phyloP scores from a whole-genome alignment of 2,113 vertebrate genomes.

The Serranochromis macrocephalus region DNA sequence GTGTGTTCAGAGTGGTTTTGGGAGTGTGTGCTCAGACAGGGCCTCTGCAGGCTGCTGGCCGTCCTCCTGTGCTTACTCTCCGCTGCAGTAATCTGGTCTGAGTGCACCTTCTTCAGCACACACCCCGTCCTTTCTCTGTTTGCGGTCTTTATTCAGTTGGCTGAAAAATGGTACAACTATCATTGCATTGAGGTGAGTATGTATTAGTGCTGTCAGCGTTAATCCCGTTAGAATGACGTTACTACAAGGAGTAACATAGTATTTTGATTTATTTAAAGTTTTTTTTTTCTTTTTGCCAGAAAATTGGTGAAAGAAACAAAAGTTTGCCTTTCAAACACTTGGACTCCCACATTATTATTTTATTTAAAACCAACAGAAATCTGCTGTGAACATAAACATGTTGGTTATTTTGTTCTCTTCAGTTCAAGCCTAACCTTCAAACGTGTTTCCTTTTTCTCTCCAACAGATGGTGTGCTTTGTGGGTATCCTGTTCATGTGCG shows the following conservation, averaged over 20 bases:
- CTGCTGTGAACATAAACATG: neutral
- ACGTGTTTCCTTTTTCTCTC: neutral
- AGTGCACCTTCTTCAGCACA: conserved; percentile 94
- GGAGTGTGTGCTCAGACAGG: conserved; percentile 82
- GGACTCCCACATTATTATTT: neutral
- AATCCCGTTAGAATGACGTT: neutral
- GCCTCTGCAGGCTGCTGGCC: conserved; percentile 80
- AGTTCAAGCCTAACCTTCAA: neutral
- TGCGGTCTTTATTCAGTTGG: conserved; percentile 85
- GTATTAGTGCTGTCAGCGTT: neutral
- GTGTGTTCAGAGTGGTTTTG: conserved; percentile 87
- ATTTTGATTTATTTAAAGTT: neutral
- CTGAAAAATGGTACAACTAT: conserved; percentile 86
- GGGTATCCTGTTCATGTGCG: conserved; percentile 88
- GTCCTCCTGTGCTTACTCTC: conserved; percentile 79
- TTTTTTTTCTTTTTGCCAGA: neutral
- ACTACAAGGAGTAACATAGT: neutral
- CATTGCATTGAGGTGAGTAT: conserved; percentile 86
- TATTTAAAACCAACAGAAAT: neutral
- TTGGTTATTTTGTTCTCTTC: neutral
- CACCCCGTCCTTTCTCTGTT: conserved; percentile 85
- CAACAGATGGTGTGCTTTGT: conserved; percentile 86
- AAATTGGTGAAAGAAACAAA: neutral
- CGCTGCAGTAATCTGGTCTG: conserved; percentile 90
- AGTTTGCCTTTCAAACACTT: neutral